Evolutionary conservation across 2,113 vertebrate genomes (phyloP).

Genomic region (Calcarius ornatus): DNA sequence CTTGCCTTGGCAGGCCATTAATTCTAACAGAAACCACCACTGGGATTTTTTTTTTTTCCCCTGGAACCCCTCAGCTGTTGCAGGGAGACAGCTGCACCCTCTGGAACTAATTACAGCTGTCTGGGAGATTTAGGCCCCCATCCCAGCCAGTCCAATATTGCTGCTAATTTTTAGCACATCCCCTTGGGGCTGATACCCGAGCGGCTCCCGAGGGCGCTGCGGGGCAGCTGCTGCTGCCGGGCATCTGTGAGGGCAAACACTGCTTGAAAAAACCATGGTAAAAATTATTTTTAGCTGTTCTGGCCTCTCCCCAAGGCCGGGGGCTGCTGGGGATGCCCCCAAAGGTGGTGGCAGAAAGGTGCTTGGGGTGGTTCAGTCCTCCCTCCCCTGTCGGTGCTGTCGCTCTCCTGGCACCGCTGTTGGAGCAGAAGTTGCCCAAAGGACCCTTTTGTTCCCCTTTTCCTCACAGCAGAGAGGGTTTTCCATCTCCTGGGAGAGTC

Average conservation of each 20-base stretch:
- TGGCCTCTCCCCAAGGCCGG: background rate
- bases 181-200: constrained; percentile 62
- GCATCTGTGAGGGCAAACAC: background rate
- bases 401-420: fast-evolving
- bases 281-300: constrained; percentile 10
- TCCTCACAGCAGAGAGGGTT: background rate
- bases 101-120: constrained; percentile 77
- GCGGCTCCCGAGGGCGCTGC: background rate
- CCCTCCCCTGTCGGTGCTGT: fast-evolving
- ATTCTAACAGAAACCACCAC: constrained; percentile 70
- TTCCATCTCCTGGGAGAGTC: background rate
- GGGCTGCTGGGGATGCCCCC: background rate
- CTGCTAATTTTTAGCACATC: constrained; percentile 69
- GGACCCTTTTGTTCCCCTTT: fast-evolving
- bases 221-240: constrained; percentile 56
- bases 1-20: constrained; percentile 72
- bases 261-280: background rate
- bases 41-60: background rate
- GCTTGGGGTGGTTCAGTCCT: fast-evolving
- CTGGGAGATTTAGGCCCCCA: constrained; percentile 61
- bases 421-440: background rate
- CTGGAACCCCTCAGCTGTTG: constrained; percentile 71
- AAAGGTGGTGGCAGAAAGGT: background rate
- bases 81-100: constrained; percentile 74
- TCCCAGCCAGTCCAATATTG: constrained; percentile 44